Evolutionary conservation across 2,888 invertebrate genomes (phyloP).

Genomic region (Amphipoea oculea): DNA sequence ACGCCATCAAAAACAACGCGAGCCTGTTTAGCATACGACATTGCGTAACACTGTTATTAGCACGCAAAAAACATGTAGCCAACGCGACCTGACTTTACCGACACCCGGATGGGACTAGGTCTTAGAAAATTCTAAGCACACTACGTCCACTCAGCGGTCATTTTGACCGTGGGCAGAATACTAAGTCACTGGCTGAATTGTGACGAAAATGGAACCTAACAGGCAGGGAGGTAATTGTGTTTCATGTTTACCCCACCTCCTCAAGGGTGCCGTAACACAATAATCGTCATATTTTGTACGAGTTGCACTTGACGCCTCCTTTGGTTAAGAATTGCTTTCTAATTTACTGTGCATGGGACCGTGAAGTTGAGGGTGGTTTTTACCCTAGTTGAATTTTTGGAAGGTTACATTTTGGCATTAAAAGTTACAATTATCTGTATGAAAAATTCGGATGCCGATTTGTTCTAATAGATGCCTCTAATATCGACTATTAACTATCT

Average conservation of each 20-base stretch:
- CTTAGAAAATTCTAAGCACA: slow-evolving; percentile 74
- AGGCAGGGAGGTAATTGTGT: slow-evolving; percentile 81
- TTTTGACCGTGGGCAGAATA: slow-evolving; percentile 76
- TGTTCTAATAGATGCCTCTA: not conserved
- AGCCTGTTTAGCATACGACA: slow-evolving; percentile 58
- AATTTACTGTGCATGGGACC: slow-evolving; percentile 51
- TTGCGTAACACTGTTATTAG: slow-evolving; percentile 60
- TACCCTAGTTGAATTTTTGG: slow-evolving; percentile 10
- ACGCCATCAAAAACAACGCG: slow-evolving; percentile 49
- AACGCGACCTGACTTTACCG: slow-evolving; percentile 50
- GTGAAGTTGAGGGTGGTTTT: slow-evolving; percentile 45
- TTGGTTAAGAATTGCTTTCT: slow-evolving; percentile 58
- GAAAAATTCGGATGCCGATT: not conserved
- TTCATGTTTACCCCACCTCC: slow-evolving; percentile 74
- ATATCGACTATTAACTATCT: not conserved
- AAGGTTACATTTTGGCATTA: not conserved
- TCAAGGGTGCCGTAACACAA: slow-evolving; percentile 75
- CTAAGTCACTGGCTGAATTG: slow-evolving; percentile 63
- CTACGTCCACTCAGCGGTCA: slow-evolving; percentile 76
- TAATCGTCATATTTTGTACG: slow-evolving; percentile 82
- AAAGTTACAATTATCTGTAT: not conserved
- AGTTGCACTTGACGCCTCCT: slow-evolving; percentile 65
- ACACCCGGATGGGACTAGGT: slow-evolving; percentile 60
- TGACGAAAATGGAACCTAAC: slow-evolving; percentile 80
- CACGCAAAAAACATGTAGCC: slow-evolving; percentile 61